Conservation (phyloP, 23 tunicate genomes). For the Ciona savignyi region DNA sequence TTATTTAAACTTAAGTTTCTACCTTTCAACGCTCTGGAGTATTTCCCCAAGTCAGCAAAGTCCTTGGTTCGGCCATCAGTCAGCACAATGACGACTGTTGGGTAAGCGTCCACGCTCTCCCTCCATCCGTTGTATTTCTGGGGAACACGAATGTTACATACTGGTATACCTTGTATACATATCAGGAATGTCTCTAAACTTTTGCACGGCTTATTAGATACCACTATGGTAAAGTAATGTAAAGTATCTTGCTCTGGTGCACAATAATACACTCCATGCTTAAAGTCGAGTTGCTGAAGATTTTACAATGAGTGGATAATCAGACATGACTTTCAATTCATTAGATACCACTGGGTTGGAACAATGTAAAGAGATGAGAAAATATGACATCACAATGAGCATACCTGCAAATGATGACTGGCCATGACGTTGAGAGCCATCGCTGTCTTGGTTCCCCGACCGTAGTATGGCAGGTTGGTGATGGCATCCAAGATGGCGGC, state of each 20-base stretch:
- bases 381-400: not conserved
- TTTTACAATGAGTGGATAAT: too few species aligned
- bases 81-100: constrained; percentile 59
- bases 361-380: too few species aligned
- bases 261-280: too few species aligned
- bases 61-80: constrained; percentile 67
- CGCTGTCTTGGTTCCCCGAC: constrained; percentile 69
- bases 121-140: constrained; percentile 90
- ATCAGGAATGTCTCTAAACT: too few species aligned
- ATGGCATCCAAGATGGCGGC: constrained; percentile 39
- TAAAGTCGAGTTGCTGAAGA: too few species aligned
- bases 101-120: constrained; percentile 13
- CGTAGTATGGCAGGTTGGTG: constrained; percentile 66
- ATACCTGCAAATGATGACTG: constrained; percentile 56
- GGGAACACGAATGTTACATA: too few species aligned
- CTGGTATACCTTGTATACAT: too few species aligned
- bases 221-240: too few species aligned
- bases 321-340: too few species aligned
- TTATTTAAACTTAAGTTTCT: not conserved
- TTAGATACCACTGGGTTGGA: too few species aligned
- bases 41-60: constrained; percentile 17
- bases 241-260: too few species aligned
- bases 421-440: constrained; percentile 33
- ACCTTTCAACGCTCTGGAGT: constrained; percentile 24
- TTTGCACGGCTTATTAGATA: too few species aligned